Percentiles rank a stretch among this genome's conserved stretches.
Evolutionary conservation across 2,888 invertebrate species (phyloP).

Genomic region (Rutpela maculata): DNA sequence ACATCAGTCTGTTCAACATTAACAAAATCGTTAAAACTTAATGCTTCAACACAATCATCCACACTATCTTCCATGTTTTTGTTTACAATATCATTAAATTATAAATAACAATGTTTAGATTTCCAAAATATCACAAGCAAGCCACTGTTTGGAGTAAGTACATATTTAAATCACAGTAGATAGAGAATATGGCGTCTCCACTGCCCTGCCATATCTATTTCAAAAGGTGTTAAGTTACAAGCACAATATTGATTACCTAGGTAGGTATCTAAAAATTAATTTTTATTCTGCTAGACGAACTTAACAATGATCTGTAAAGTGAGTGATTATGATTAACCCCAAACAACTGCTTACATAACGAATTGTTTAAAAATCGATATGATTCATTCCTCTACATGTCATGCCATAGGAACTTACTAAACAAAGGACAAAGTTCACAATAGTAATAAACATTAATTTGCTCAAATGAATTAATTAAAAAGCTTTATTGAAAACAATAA

Average conservation of each 20-base stretch:
- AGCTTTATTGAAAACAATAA: no score
- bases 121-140: not conserved
- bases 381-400: not conserved
- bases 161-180: not conserved
- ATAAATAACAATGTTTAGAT: not conserved
- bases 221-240: not conserved
- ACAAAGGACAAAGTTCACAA: not conserved
- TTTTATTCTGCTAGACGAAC: not conserved
- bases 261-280: not conserved
- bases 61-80: conserved; percentile 52
- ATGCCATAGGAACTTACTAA: not conserved
- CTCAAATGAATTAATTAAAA: no score
- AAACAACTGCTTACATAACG: not conserved
- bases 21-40: conserved; percentile 52
- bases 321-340: not conserved
- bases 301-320: not conserved
- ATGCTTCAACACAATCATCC: conserved; percentile 49
- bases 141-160: not conserved
- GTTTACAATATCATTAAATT: not conserved
- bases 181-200: not conserved
- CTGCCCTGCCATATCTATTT: not conserved
- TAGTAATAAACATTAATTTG: no score
- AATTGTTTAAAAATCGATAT: not conserved
- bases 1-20: conserved; percentile 59
- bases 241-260: not conserved